Percentiles rank a stretch among this genome's conserved stretches.
Evolutionary conservation across 2,797 vertebrate species (phyloP).

Genomic region (Leuciscus waleckii): DNA sequence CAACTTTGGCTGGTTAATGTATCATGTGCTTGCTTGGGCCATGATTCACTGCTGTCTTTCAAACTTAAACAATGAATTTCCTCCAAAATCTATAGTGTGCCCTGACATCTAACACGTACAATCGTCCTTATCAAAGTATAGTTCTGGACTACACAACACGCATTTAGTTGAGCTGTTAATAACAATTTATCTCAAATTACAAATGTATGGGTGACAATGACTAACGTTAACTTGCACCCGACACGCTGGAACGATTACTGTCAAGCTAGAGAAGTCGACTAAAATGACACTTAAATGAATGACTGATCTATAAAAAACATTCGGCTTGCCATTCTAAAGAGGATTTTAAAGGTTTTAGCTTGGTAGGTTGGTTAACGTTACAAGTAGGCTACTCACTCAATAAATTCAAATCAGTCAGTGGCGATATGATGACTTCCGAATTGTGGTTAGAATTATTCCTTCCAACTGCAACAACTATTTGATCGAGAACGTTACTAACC

Average conservation of each 20-base stretch:
- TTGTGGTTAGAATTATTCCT: background rate
- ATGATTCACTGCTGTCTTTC: background rate
- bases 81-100: background rate
- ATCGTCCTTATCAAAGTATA: background rate
- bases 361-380: background rate
- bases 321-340: background rate
- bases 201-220: background rate
- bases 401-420: background rate
- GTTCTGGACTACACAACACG: background rate
- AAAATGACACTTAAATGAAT: background rate
- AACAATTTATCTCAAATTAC: background rate
- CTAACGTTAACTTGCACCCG: background rate
- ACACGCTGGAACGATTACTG: background rate
- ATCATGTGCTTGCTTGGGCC: conserved; percentile 14
- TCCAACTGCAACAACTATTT: background rate
- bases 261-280: background rate
- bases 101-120: background rate
- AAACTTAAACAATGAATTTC: background rate
- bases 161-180: background rate
- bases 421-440: background rate
- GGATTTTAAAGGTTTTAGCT: background rate
- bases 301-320: background rate
- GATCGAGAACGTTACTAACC: background rate
- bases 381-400: background rate
- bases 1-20: conserved; percentile 9